Evolutionary conservation across 2,113 vertebrate species (phyloP).

Genomic region (Atlantisia rogersi): DNA sequence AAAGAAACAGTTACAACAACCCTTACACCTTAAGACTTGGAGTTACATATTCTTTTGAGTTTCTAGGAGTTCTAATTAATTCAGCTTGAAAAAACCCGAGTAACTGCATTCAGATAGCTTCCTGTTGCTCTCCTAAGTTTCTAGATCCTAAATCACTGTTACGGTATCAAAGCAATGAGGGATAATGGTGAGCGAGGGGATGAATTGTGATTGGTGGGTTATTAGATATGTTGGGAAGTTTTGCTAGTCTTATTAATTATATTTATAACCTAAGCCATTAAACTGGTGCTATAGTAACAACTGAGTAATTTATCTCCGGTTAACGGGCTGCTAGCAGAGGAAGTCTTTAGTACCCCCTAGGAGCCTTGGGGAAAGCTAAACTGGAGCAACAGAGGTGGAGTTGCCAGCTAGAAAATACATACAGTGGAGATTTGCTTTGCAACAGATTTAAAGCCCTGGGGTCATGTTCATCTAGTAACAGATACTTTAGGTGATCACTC

Average conservation of each 20-base stretch:
- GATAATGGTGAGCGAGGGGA: slow-evolving; percentile 68
- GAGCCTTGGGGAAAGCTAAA: neutral
- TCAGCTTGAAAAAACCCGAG: neutral
- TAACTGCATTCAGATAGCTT: neutral
- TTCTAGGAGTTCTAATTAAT: neutral
- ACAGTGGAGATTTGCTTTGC: neutral
- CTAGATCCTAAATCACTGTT: slow-evolving; percentile 39
- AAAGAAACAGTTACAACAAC: neutral
- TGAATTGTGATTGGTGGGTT: slow-evolving; percentile 77
- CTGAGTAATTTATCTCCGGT: slow-evolving; percentile 71
- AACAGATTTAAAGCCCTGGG: neutral
- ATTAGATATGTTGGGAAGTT: slow-evolving; percentile 71
- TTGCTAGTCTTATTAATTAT: slow-evolving; percentile 71
- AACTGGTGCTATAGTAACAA: slow-evolving; percentile 44
- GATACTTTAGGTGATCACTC: slow-evolving; percentile 51
- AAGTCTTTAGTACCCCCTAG: neutral
- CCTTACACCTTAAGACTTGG: neutral
- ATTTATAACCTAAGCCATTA: slow-evolving; percentile 80
- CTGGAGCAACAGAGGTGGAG: neutral
- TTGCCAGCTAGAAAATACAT: neutral
- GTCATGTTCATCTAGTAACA: neutral
- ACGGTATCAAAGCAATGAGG: slow-evolving; percentile 20
- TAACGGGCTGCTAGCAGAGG: neutral
- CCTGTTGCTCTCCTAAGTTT: neutral
- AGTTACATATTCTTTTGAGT: neutral